These are phyloP conservation scores for Eulemur macaco DNA, from an alignment of 2,113 vertebrate species.

Conservation along the genomic window DNA sequence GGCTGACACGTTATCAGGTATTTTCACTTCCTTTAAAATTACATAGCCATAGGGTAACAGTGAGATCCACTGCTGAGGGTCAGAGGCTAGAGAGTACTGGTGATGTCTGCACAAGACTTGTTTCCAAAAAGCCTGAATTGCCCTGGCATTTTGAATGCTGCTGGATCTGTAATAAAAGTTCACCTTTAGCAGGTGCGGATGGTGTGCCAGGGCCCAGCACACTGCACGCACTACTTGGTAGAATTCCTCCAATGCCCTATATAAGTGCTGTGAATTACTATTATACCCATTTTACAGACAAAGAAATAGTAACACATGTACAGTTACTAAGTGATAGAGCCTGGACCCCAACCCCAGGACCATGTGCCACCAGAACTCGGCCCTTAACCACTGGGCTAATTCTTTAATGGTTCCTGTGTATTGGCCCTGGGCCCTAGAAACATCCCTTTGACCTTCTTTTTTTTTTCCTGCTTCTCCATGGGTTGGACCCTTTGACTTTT, in stretches of 20 bases:
- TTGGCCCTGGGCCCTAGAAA: background rate
- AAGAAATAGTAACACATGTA: background rate
- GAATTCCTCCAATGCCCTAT: background rate
- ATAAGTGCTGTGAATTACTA: background rate
- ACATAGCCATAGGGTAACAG: background rate
- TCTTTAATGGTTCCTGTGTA: background rate
- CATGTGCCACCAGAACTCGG: background rate
- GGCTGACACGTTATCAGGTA: background rate
- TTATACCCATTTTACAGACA: background rate
- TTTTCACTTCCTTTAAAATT: background rate
- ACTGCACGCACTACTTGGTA: rapidly evolving
- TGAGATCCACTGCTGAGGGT: background rate
- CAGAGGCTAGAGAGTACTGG: background rate
- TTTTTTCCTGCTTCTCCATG: too few relatives aligned
- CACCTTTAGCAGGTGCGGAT: background rate
- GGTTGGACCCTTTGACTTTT: background rate
- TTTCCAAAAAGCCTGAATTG: background rate
- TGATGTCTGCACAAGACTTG: background rate
- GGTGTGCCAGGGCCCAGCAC: background rate
- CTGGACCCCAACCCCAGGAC: background rate
- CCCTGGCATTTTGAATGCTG: background rate
- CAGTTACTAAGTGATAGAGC: background rate
- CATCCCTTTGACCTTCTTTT: background rate
- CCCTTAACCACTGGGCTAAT: background rate
- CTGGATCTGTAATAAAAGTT: background rate